Base-by-base conservation (phyloP, 2,113 vertebrate genomes). In the Onychorhynchus coronatus region DNA sequence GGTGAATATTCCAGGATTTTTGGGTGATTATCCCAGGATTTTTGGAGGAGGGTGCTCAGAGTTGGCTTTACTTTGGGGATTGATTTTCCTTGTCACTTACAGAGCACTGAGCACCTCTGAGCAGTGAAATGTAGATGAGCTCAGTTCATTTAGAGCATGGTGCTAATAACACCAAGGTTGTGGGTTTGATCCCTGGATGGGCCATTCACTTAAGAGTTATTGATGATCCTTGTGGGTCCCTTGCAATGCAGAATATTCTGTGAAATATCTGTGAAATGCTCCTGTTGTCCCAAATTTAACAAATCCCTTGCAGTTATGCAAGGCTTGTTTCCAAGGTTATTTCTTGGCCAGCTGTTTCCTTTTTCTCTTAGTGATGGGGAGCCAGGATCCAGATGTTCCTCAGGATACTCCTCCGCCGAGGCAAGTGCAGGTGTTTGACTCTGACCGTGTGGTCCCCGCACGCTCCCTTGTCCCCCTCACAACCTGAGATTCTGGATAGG, bases 331-430 rank as follows among this genome's bases (percentile, higher is more conserved):
- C 61, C 39, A 30, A 41, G 39, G 39, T 63, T 42, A 14, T 63
- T 76, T 76, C 47, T 55, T 55, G 63, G 47, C 41, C 71, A 70
- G 47, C 63, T 89, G 47, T 90, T 84, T 95, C 93, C 78, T 95
- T 94, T 94, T 89, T 87, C 85, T 97, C 75, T 33, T 94, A 99
- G 99, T 93, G 99, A 99, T 4, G 98, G 98, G 41, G 99, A 99
- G 96, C 97, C 98, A 61, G 99, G 99, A 97, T 99, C 99, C 84
- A 98, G 98, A 97, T 99, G 99, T 95, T 99, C 99, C 53, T 99
- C 99, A 2, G 99, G 99, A 94, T 99, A 99, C 95, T 99, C 99
- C 56, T 99, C 99, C 1, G 98, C 99, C 6, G 99, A 99, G 99
- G 99, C 99, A 98, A 99, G 99, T 97, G 76, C 24, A 7, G 88